Base-by-base conservation (phyloP, 2,113 vertebrate species). In the Verasper variegatus region DNA sequence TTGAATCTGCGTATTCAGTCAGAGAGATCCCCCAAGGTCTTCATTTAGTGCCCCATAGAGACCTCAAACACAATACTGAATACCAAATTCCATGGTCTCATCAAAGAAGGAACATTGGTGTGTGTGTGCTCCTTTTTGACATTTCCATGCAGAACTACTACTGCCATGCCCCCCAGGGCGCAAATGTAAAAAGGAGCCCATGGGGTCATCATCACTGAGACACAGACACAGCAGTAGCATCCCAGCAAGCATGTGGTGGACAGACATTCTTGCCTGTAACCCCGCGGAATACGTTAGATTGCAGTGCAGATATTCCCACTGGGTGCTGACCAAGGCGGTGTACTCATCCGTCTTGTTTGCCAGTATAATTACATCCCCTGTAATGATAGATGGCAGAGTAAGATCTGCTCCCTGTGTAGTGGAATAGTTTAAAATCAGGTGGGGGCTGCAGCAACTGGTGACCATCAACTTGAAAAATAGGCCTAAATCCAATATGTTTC, bases 271-370 rank as follows among this genome's bases (percentile, higher is more conserved):
- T 55, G 20, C 58, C 23, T 1, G 6, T 15, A 47, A 59, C 49
- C 72, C 27, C 27, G 21, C 47, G 70, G 72, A 66, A 47, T 61
- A 23, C 12, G 68, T 70, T 24, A 59, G 57, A 49, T 68, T 8
- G 61, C 12, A 35, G 12, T 51, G 27, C 60, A 45, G 57, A 68
- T 67, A 62, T 58, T 65, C 58, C 52, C 52, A n/a, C 37, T 20
- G 73, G 71, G 27, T 74, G 27, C 65, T 13, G 52, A 70, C 57
- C 15, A 5, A 21, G 40, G 21, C 40, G 4, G 13, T 45, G 58
- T 2, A 52, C 54, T 74, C 65, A 68, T 82, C 68, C 15, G 26
- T 82, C 76, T 65, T 61, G 23, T 69, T 73, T 75, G 52, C 52
- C 58, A 5, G 31, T 52, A 65, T 71, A 57, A 64, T 12, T 9